Conservation (phyloP, 2,888 invertebrate genomes). For the Ametastegia equiseti region DNA sequence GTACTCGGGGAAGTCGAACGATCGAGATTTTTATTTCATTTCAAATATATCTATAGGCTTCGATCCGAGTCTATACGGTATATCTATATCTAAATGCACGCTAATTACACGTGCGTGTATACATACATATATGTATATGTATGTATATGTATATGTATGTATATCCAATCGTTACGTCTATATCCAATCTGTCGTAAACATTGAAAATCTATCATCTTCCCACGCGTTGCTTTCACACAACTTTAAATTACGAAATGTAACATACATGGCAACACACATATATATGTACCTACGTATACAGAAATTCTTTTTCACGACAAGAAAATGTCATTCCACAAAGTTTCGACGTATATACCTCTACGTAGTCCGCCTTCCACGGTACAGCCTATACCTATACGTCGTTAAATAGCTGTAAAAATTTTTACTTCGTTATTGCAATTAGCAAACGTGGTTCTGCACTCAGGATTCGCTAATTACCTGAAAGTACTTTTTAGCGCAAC, state of each 20-base stretch:
- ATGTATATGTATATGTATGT: too few relatives aligned
- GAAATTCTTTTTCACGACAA: background rate
- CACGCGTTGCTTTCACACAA: too few relatives aligned
- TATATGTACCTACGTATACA: background rate
- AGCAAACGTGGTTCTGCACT: slow-evolving; percentile 30
- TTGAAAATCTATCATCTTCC: too few relatives aligned
- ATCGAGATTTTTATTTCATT: background rate
- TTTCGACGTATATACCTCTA: background rate
- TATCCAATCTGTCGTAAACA: too few relatives aligned
- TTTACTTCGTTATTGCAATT: slow-evolving; percentile 36
- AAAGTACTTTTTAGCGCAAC: background rate
- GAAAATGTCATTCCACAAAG: background rate
- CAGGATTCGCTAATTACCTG: slow-evolving; percentile 19
- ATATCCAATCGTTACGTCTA: too few relatives aligned
- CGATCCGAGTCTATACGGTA: too few relatives aligned
- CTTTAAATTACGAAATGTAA: too few relatives aligned
- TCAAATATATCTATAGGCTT: too few relatives aligned
- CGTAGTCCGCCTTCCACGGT: background rate
- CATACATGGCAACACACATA: background rate
- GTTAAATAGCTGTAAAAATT: slow-evolving; percentile 15
- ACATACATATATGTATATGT: too few relatives aligned
- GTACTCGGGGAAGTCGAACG: background rate
- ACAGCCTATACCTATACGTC: too few relatives aligned
- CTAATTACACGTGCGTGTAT: too few relatives aligned
- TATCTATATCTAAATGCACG: too few relatives aligned